phyloP scores from a whole-genome alignment of 1,140 invertebrate species.

The Tribolium madens region DNA sequence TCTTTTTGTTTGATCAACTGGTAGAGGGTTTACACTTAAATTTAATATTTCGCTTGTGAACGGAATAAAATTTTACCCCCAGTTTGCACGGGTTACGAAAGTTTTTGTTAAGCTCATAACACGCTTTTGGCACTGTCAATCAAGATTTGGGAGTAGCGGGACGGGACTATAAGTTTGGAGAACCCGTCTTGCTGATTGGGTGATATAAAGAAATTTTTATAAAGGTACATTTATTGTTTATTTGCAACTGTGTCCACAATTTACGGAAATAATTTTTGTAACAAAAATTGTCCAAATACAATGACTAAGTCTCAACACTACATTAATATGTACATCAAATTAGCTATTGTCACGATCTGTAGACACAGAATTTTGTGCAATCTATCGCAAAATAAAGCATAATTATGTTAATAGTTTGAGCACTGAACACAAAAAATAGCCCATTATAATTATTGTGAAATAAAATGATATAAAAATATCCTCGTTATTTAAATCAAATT shows the following conservation, averaged over 20 bases:
- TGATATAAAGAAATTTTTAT: slow-evolving; percentile 37
- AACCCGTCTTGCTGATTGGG: slow-evolving; percentile 1
- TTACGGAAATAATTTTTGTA: slow-evolving; percentile 50
- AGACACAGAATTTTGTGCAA: slow-evolving; percentile 52
- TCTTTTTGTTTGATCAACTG: too few species aligned
- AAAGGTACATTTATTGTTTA: slow-evolving; percentile 57
- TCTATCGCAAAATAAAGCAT: slow-evolving; percentile 43
- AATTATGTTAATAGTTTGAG: slow-evolving; percentile 45
- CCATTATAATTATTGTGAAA: slow-evolving; percentile 17
- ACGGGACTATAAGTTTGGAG: background rate
- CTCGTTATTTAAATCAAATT: slow-evolving; percentile 15
- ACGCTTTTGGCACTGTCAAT: too few species aligned
- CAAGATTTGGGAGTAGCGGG: slow-evolving; percentile 4
- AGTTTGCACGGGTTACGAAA: too few species aligned
- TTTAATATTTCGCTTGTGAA: too few species aligned
- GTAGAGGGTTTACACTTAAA: too few species aligned
- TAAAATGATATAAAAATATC: slow-evolving; percentile 18
- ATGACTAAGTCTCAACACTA: slow-evolving; percentile 51
- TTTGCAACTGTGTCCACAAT: slow-evolving; percentile 58
- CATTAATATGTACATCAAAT: slow-evolving; percentile 56
- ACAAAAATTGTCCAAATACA: slow-evolving; percentile 51
- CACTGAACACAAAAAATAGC: slow-evolving; percentile 46
- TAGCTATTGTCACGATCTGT: slow-evolving; percentile 57
- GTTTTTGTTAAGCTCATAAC: too few species aligned
- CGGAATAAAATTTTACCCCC: too few species aligned